phyloP scores from a whole-genome alignment of 2,888 invertebrate genomes.

The Atethmia centrago region DNA sequence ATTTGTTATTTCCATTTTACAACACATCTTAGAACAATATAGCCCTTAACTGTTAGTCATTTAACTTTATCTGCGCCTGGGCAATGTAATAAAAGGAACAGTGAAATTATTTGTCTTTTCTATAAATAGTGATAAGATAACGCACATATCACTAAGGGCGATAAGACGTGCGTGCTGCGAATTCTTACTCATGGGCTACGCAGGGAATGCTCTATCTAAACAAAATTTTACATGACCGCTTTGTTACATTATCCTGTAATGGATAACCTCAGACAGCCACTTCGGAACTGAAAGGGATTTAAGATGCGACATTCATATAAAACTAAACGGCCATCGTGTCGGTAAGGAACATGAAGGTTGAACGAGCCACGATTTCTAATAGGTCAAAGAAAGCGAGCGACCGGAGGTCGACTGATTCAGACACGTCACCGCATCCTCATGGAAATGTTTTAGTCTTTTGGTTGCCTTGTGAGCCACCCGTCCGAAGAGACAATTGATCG shows the following conservation, averaged over 20 bases:
- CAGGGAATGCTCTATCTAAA: conserved; percentile 48
- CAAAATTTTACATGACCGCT: conserved; percentile 49
- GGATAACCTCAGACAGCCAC: conserved; percentile 19
- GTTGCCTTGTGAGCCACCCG: conserved; percentile 64
- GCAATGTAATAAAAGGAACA: conserved; percentile 66
- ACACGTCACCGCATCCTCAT: conserved; percentile 72
- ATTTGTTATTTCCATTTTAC: neutral
- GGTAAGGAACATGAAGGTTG: conserved; percentile 71
- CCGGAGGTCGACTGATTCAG: conserved; percentile 74
- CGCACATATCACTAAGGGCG: conserved; percentile 65
- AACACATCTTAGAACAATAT: conserved; percentile 2
- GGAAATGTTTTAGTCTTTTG: conserved; percentile 59
- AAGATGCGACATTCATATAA: conserved; percentile 49
- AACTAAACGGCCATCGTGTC: conserved; percentile 67
- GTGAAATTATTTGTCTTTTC: conserved; percentile 67
- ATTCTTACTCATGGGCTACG: conserved; percentile 66
- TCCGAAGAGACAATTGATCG: conserved; percentile 65
- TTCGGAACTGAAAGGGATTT: conserved; percentile 38
- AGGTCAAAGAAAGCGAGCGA: conserved; percentile 83
- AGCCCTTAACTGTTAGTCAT: conserved; percentile 37
- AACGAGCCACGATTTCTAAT: conserved; percentile 79
- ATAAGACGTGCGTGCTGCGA: conserved; percentile 72
- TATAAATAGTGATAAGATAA: conserved; percentile 72
- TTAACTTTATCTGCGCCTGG: conserved; percentile 54
- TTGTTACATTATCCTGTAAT: conserved; percentile 35